These are phyloP conservation scores for Petrolisthes manimaculis DNA, from an alignment of 2,888 invertebrate genomes.

Conservation along the genomic window DNA sequence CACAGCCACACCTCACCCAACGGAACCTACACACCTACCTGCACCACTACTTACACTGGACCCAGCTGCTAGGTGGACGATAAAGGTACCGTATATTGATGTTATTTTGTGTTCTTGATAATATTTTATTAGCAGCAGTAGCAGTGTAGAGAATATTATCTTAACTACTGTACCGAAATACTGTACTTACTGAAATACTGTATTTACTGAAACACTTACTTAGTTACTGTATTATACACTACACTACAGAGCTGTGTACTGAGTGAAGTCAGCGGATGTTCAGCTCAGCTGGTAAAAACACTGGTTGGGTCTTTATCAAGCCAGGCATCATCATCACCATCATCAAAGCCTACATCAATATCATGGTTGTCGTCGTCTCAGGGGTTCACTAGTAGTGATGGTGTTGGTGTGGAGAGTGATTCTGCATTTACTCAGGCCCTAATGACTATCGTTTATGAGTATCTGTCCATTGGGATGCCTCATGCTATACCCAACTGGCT, in stretches of 20 bases:
- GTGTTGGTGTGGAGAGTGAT: slow-evolving; percentile 33
- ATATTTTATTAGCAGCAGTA: too few species aligned
- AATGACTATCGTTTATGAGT: slow-evolving; percentile 54
- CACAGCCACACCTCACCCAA: background rate
- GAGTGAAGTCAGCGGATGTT: slow-evolving; percentile 48
- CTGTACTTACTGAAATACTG: background rate
- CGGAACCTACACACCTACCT: background rate
- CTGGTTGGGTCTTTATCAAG: slow-evolving; percentile 39
- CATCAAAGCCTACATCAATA: background rate
- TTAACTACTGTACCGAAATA: background rate
- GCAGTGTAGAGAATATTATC: too few species aligned
- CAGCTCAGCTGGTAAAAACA: slow-evolving; percentile 38
- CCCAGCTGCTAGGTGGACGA: background rate
- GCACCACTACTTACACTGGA: background rate
- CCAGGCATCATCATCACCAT: background rate
- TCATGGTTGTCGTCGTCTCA: background rate
- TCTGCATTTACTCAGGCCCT: slow-evolving; percentile 49
- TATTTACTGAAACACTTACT: background rate
- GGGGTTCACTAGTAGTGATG: background rate
- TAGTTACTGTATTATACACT: background rate
- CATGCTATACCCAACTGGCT: background rate
- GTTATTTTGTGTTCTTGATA: background rate
- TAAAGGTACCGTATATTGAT: background rate
- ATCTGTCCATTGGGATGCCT: slow-evolving; percentile 42
- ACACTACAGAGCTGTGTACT: slow-evolving; percentile 36